phyloP scores from a whole-genome alignment of 2,113 vertebrate genomes.

The Zosterops lateralis region DNA sequence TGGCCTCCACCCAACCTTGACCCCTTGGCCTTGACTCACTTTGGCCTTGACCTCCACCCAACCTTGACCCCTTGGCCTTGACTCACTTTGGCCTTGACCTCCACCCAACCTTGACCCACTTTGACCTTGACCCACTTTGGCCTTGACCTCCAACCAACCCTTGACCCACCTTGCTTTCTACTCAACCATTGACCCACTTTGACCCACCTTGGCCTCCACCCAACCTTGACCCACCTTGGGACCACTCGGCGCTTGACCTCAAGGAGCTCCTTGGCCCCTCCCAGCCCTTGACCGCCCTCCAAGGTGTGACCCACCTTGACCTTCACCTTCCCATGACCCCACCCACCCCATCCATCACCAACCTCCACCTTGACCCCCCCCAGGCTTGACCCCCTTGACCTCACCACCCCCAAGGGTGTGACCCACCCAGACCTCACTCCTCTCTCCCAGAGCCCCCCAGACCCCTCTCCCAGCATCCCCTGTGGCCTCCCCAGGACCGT shows the following conservation, averaged over 20 bases:
- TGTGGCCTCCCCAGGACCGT: fast-evolving
- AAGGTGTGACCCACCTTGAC: neutral
- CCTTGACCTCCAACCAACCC: neutral
- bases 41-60: neutral
- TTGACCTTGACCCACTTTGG: neutral
- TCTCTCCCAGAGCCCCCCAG: too few species aligned
- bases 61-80: neutral
- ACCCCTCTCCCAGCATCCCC: neutral
- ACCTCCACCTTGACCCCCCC: neutral
- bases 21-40: neutral
- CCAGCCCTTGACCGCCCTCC: neutral
- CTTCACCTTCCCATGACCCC: too few species aligned
- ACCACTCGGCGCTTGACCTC: neutral
- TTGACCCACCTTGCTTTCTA: neutral
- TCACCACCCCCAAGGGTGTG: neutral
- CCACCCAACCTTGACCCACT: neutral
- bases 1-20: too few species aligned
- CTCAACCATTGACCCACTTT: too few species aligned
- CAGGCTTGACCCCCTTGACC: neutral
- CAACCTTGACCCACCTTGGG: neutral
- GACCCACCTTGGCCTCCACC: neutral
- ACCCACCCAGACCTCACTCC: neutral
- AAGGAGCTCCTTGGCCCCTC: too few species aligned
- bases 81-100: neutral
- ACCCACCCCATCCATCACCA: neutral